Base-by-base conservation (phyloP, 2,888 invertebrate genomes). In the Habrosyne pyritoides region DNA sequence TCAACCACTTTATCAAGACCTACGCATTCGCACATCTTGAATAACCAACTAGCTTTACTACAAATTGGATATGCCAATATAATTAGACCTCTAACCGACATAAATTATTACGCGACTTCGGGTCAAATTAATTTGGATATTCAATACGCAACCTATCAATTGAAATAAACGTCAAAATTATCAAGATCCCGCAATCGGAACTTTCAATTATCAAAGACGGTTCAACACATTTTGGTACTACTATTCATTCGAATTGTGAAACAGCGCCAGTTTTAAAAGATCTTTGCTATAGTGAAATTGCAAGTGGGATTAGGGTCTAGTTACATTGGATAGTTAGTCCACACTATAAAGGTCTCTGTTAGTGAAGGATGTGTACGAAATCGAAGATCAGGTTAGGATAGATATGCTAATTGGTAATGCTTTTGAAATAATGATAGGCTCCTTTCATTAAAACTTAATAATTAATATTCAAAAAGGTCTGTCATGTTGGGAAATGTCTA, bases 401-500 rank as follows among this genome's bases (percentile, higher is more conserved):
- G 70, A 21, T 65, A 67, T 69, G 56, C 47, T 60, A 64, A 76
- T 76, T 52, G 53, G 56, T 59, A 21, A 71, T 60, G 69, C 57
- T 46, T 7, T 53, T 22, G 47, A 74, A 75, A 74, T 77, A 53
- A 54, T 66, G 57, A 64, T 64, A 63, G 51, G 54, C 55, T 55
- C 56, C 30, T 47, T 52, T 62, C 60, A 63, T 59, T 47, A 52
- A 49, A 55, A 24, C 54, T 54, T 53, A 52, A 62, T 67, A 64
- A 75, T 75, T 79, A 74, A 71, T 78, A 80, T 77, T 69, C 75
- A 55, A 52, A 26, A n/a, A 47, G 67, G n/a, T n/a, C 61, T 61
- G 53, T 54, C 53, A 52, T 54, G 73, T 78, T 77, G 75, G 77
- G 77, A 75, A 80, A 81, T 76, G 74, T 72, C 53, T 61, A 57